Evolutionary conservation across 1,140 invertebrate genomes (phyloP).

Genomic region (Scaptodrosophila lebanonensis): DNA sequence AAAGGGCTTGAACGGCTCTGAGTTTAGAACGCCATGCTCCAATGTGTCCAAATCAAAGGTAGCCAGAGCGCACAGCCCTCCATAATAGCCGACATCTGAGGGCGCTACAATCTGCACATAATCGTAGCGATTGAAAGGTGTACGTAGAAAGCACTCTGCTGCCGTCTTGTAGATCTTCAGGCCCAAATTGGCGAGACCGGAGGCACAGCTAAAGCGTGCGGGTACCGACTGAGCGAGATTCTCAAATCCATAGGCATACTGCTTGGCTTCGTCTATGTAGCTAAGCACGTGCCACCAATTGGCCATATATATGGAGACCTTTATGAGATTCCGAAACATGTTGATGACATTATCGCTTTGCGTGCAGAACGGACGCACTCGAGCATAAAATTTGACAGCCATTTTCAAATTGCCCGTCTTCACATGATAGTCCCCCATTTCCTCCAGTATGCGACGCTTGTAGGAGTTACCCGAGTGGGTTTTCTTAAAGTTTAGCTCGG

Average conservation of each 20-base stretch:
- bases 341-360: constrained; percentile 51
- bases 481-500: constrained; percentile 54
- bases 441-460: constrained; percentile 47
- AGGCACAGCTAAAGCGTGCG: constrained; percentile 35
- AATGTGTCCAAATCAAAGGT: constrained; percentile 33
- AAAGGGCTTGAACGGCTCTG: constrained; percentile 36
- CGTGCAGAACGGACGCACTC: constrained; percentile 49
- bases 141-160: constrained; percentile 40
- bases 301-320: constrained; percentile 53
- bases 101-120: constrained; percentile 49
- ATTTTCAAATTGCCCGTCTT: constrained; percentile 48
- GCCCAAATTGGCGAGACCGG: constrained; percentile 47
- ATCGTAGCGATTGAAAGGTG: constrained; percentile 33
- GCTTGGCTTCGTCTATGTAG: constrained; percentile 58
- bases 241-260: constrained; percentile 41
- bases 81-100: constrained; percentile 43
- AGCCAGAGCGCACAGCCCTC: constrained; percentile 42
- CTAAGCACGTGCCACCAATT: constrained; percentile 62
- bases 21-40: constrained; percentile 13
- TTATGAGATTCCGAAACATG: constrained; percentile 51
- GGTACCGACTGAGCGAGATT: constrained; percentile 30
- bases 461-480: constrained; percentile 41
- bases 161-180: constrained; percentile 49
- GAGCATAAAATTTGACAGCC: constrained; percentile 53
- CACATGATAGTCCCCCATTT: constrained; percentile 56